Evolutionary conservation across 2,113 vertebrate species (phyloP).

Genomic region (Benthochromis sp.): DNA sequence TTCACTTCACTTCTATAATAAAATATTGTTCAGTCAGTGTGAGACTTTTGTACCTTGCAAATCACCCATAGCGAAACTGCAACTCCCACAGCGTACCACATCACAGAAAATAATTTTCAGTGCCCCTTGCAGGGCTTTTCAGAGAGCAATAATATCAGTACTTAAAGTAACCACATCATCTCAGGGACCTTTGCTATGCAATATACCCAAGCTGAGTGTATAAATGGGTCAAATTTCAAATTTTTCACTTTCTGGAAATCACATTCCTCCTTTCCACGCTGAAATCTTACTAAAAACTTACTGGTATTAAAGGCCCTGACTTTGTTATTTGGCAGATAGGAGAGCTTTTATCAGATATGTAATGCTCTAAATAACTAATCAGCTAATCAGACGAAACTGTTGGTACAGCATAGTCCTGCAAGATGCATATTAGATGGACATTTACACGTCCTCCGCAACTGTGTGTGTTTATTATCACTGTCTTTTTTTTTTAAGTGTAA

Average conservation of each 20-base stretch:
- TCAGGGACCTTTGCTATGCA: not conserved
- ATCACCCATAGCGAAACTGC: not conserved
- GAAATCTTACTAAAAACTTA: not conserved
- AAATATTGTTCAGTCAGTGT: not conserved
- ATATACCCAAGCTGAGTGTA: not conserved
- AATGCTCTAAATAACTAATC: not conserved
- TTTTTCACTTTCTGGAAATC: constrained; percentile 18
- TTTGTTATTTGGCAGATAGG: not conserved
- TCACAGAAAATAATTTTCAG: not conserved
- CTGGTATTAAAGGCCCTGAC: not conserved
- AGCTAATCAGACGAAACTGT: not conserved
- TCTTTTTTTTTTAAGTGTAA: not conserved
- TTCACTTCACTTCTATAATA: not conserved
- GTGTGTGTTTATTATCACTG: not conserved
- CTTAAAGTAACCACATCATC: not conserved
- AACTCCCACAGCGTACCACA: not conserved
- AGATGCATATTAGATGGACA: constrained; percentile 10
- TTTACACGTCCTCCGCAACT: not conserved
- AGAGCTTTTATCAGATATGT: constrained; percentile 18
- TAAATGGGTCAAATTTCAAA: not conserved
- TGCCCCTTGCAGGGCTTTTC: not conserved
- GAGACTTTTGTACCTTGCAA: not conserved
- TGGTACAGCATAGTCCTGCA: not conserved
- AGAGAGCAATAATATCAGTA: not conserved
- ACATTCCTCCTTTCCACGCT: not conserved